phyloP scores from a whole-genome alignment of 2,113 vertebrate species.

The Gavia stellata region DNA sequence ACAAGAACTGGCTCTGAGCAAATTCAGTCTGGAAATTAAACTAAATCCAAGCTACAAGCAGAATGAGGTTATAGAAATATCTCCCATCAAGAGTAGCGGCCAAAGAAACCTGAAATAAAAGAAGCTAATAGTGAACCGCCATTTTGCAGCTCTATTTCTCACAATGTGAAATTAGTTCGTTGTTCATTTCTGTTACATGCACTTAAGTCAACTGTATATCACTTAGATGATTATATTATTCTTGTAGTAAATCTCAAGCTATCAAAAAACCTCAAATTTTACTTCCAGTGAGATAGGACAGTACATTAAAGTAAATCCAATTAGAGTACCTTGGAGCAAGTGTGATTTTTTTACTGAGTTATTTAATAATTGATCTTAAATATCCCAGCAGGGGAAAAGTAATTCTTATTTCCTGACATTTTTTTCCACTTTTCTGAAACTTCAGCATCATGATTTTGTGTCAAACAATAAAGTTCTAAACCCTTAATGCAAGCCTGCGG shows the following conservation, averaged over 20 bases:
- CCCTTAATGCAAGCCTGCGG: not conserved
- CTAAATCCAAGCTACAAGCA: not conserved
- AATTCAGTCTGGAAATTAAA: not conserved
- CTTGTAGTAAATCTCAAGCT: not conserved
- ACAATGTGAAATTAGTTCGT: not conserved
- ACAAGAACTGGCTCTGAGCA: not conserved
- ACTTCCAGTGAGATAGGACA: not conserved
- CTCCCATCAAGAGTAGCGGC: not conserved
- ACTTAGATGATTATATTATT: not conserved
- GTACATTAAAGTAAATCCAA: not conserved
- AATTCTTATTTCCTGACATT: not conserved
- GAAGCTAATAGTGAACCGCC: not conserved
- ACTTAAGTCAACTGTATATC: not conserved
- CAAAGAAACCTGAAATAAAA: not conserved
- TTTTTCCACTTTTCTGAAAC: not conserved
- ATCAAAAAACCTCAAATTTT: not conserved
- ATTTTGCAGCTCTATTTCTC: not conserved
- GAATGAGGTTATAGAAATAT: not conserved
- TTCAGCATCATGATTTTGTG: not conserved
- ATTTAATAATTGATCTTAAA: conserved; percentile 41
- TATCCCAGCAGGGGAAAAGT: not conserved
- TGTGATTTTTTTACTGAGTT: not conserved
- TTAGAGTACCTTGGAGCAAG: conserved; percentile 7
- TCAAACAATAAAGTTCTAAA: not conserved
- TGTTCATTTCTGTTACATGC: not conserved